Conservation (phyloP, 2,113 vertebrate genomes). For the Noturus placidus region DNA sequence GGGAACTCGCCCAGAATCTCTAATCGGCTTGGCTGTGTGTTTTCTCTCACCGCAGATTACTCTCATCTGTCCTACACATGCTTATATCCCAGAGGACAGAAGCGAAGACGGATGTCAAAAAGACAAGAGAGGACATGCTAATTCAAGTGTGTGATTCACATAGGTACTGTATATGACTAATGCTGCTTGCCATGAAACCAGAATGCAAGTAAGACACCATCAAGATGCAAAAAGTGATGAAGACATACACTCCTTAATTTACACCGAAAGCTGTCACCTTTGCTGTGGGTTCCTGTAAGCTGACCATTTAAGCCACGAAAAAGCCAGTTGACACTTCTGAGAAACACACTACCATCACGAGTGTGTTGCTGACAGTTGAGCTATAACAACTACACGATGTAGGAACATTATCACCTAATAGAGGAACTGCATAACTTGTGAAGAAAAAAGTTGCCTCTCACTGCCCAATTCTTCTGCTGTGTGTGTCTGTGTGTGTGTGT, state of each 20-base stretch:
- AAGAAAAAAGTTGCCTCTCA: not conserved
- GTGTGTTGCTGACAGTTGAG: conserved; percentile 32
- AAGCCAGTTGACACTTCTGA: conserved; percentile 29
- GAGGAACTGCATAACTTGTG: conserved; percentile 40
- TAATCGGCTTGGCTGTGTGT: conserved; percentile 35
- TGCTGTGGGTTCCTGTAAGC: conserved; percentile 22
- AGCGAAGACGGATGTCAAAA: not conserved
- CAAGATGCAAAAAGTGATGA: not conserved
- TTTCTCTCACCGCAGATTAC: conserved; percentile 36
- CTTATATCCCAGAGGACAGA: conserved; percentile 9
- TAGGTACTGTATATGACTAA: conserved; percentile 9
- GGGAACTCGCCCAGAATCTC: conserved; percentile 11
- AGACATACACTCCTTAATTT: not conserved
- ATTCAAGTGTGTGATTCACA: conserved; percentile 4
- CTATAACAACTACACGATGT: not conserved
- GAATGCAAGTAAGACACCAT: not conserved
- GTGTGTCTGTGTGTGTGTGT: not conserved
- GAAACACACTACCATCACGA: conserved; percentile 23
- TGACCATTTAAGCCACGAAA: not conserved
- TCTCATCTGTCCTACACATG: conserved; percentile 54
- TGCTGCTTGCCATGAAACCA: not conserved
- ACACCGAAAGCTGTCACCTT: not conserved
- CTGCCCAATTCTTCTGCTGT: not conserved
- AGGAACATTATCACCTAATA: conserved; percentile 24
- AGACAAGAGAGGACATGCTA: not conserved